A percentile compares a stretch with the other conserved stretches of the same genome.
Conservation (phyloP, 2,888 invertebrate species). For the Cheilosia soror region DNA sequence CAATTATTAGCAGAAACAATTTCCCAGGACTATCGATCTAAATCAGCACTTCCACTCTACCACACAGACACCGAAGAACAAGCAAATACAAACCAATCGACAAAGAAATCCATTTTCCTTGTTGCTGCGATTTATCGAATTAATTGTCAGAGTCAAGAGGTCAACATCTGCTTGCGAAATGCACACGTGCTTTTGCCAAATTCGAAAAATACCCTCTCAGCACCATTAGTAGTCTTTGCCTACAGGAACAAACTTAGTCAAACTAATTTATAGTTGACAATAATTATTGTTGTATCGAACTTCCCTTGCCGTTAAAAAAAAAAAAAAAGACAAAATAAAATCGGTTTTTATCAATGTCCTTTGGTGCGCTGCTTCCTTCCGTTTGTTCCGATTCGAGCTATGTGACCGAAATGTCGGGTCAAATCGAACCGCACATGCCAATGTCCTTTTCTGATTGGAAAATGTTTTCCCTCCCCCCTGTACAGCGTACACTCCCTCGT, state of each 20-base stretch:
- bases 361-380: not conserved
- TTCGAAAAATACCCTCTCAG: not conserved
- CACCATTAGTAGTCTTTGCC: not conserved
- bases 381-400: not conserved
- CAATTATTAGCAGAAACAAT: conserved; percentile 15
- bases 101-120: conserved; percentile 27
- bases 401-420: conserved; percentile 33
- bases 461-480: conserved; percentile 9
- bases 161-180: conserved; percentile 26
- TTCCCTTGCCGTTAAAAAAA: conserved; percentile 5
- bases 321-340: not conserved
- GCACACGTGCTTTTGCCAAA: not conserved
- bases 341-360: conserved; percentile 18
- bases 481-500: not conserved
- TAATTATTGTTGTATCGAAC: conserved; percentile 36
- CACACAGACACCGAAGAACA: not conserved
- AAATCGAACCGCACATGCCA: conserved; percentile 57
- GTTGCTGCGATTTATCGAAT: conserved; percentile 44
- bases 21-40: not conserved
- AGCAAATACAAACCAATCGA: conserved; percentile 7
- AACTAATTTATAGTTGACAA: conserved; percentile 40
- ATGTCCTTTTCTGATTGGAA: conserved; percentile 50
- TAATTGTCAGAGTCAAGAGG: conserved; percentile 37
- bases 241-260: conserved; percentile 24
- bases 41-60: not conserved